Percentiles rank a stretch among this genome's conserved stretches.
Conservation (phyloP, 2,888 invertebrate species). For the Eupithecia subfuscata region DNA sequence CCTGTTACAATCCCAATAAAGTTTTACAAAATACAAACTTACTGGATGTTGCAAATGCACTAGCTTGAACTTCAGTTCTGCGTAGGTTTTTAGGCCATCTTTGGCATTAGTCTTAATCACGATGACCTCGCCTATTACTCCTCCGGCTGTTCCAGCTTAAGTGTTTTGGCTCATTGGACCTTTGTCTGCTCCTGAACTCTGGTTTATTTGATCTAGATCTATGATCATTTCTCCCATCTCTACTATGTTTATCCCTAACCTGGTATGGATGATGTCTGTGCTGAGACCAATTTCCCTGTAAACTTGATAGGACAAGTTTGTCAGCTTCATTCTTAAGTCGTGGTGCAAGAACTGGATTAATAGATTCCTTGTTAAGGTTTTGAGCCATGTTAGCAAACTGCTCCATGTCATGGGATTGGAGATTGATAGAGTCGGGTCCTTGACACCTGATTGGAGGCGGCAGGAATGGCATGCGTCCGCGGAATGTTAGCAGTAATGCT, state of each 20-base stretch:
- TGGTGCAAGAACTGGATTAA: slow-evolving; percentile 49
- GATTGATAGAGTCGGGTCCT: slow-evolving; percentile 66
- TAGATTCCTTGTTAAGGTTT: slow-evolving; percentile 59
- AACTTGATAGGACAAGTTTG: slow-evolving; percentile 71
- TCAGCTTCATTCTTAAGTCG: slow-evolving; percentile 59
- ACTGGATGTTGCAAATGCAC: neutral
- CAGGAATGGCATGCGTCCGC: slow-evolving; percentile 60
- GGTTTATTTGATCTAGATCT: slow-evolving; percentile 37
- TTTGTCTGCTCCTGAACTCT: slow-evolving; percentile 22
- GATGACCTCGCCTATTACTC: slow-evolving; percentile 62
- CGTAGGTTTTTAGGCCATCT: neutral
- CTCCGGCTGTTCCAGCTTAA: slow-evolving; percentile 52
- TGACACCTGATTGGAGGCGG: slow-evolving; percentile 73
- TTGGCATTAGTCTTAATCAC: slow-evolving; percentile 40
- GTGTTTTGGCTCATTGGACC: slow-evolving; percentile 30
- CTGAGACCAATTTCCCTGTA: slow-evolving; percentile 80
- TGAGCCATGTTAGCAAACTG: slow-evolving; percentile 75
- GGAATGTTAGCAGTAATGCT: slow-evolving; percentile 76
- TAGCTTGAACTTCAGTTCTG: neutral
- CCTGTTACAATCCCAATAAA: slow-evolving; percentile 21
- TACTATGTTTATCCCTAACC: slow-evolving; percentile 59
- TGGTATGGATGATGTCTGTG: slow-evolving; percentile 73
- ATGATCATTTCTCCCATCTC: slow-evolving; percentile 59
- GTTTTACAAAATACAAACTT: neutral
- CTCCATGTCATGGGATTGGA: slow-evolving; percentile 62